Base-by-base conservation (phyloP, 2,113 vertebrate genomes). In the Syngnathoides biaculeatus region DNA sequence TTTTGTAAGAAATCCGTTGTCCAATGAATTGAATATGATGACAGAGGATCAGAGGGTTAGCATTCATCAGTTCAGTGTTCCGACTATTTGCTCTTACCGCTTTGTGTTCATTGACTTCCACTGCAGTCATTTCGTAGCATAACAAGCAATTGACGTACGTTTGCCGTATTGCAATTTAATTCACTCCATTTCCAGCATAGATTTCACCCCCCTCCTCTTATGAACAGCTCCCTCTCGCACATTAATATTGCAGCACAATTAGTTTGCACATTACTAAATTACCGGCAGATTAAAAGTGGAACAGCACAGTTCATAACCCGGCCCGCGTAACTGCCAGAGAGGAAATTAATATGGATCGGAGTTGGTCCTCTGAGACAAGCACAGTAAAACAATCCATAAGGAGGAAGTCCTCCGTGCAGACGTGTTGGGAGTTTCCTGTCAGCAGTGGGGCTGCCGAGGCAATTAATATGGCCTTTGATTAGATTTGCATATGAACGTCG, bases 271-370 rank as follows among this genome's bases (percentile, higher is more conserved):
- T 98, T 97, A 96, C 95, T 98, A 97, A 98, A 99, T 98, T 99
- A 98, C 96, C 94, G 95, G 94, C 95, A 96, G 95, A 99, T 99
- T 99, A 99, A 96, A 98, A 94, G 96, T 94, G 95, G 97, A 98
- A 95, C 93, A 94, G 93, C 92, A 90, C 93, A 95, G 95, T 95
- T 98, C 95, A 97, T 98, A 97, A 92, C 90, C 88, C 86, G 92
- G 11, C 89, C 75, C 69, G 52, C 95, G 96, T 97, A 98, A 99
- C 95, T 96, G 95, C 95, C 94, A 94, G 94, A 95, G 90, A 97
- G 96, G 96, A 98, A 98, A 99, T 98, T 94, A 98, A 98, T 98
- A 98, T 98, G 93, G 96, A 98, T 98, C 96, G 93, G 97, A 97
- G 95, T 26, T 92, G 91, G 92, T 93, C 97, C 95, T 95, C 66